phyloP scores from a whole-genome alignment of 2,888 invertebrate species.

The Erebia palarica region DNA sequence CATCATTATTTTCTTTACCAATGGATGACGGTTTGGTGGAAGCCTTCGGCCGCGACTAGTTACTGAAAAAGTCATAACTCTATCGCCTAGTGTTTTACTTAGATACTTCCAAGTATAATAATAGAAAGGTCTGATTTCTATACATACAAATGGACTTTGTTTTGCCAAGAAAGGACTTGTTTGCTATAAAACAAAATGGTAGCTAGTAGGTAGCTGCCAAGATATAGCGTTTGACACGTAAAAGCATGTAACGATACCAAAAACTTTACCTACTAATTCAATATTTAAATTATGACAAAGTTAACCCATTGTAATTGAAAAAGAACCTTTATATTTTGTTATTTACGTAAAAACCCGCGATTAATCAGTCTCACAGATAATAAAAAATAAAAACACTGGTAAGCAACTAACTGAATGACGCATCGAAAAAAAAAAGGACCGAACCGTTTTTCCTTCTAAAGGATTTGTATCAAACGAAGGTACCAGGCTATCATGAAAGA shows the following conservation, averaged over 20 bases:
- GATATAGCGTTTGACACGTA: no score
- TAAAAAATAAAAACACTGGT: neutral
- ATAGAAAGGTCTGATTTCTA: no score
- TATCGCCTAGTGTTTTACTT: no score
- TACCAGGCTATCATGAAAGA: slow-evolving; percentile 64
- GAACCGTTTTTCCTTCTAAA: slow-evolving; percentile 40
- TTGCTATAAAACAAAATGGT: no score
- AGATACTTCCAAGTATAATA: no score
- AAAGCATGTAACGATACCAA: neutral
- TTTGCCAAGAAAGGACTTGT: no score
- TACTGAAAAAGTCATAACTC: neutral
- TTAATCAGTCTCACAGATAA: slow-evolving; percentile 10
- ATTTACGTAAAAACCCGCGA: neutral
- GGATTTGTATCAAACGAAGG: slow-evolving; percentile 56
- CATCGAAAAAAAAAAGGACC: slow-evolving; percentile 27
- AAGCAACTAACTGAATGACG: slow-evolving; percentile 4
- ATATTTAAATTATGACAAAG: neutral
- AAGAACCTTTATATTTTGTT: neutral
- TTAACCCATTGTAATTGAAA: neutral
- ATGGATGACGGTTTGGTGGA: no score
- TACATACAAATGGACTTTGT: no score
- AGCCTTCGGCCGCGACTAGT: neutral
- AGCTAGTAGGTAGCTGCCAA: no score
- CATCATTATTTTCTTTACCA: no score
- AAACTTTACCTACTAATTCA: neutral